Evolutionary conservation across 1,140 invertebrate species (phyloP), one percentile per base, ranked within the genome.

Genomic region (Trichomalopsis sarcophagae): DNA sequence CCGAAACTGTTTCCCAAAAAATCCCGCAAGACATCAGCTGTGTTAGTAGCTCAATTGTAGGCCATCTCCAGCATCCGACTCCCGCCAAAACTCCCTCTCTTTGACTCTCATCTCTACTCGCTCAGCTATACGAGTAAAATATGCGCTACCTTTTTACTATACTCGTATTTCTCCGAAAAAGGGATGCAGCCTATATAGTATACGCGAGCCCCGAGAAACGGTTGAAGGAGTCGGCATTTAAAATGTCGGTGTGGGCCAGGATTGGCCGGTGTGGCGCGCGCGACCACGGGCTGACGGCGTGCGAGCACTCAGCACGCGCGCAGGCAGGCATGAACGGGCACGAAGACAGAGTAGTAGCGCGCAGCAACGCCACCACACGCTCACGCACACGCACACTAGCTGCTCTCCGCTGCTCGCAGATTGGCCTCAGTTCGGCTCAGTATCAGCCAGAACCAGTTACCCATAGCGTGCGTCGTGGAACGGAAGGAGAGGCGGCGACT

Each of bases 271-370:
- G 6, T 7, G 6, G 6, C 14, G 55, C 55, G 17, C 55, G 55
- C 21, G 17, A 0, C 5, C 55, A 62, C 55, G 55, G 55, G 55
- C 5, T n/a, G 55, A 62, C 55, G 55, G 21, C 55, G 55, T 62
- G 55, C n/a, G n/a, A n/a, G n/a, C n/a, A n/a, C n/a, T n/a, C n/a
- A 62, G 73, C 73, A 21, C 33, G 73, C 71, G 44, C 73, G 23
- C 40, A 23, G 33, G 75, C 75, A 77, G 44, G 44, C 75, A 77
- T 47, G 75, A 77, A 77, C 75, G 40, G 75, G 75, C 75, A 50
- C 36, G 7, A n/a, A 5, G 33, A 36, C 33, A 36, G 33, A 36
- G 33, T 6, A 33, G 33, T 33, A 36, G 33, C 2, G 47, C 47
- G 47, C 13, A 50, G 21, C 55, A 62, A 14, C 36, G 73, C 73